Conservation (phyloP, 2,797 vertebrate species). For the Myotis planiceps region DNA sequence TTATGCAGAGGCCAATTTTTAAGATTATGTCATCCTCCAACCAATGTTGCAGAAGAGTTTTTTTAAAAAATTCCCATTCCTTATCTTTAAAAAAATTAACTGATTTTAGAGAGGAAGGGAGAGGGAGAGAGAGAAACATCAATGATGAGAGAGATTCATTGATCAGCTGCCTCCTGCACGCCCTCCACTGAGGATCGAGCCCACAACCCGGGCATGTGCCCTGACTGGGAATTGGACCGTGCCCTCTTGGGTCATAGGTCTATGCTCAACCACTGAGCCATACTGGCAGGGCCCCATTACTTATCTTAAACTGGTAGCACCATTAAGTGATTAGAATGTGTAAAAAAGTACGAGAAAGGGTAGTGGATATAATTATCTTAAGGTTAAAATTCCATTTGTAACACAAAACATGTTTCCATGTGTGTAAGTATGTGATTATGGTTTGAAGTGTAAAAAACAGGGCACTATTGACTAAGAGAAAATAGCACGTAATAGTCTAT, state of each 20-base stretch:
- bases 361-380: neutral
- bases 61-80: neutral
- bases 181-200: too few species aligned
- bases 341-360: conserved; percentile 32
- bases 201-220: too few species aligned
- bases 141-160: too few species aligned
- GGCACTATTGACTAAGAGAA: neutral
- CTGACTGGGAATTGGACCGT: too few species aligned
- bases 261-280: too few species aligned
- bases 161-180: too few species aligned
- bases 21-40: neutral
- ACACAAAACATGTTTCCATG: neutral
- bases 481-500: neutral
- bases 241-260: too few species aligned
- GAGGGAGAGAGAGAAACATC: too few species aligned
- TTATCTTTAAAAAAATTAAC: too few species aligned
- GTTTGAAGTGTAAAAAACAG: neutral
- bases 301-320: conserved; percentile 17
- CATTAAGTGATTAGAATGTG: neutral
- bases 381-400: neutral
- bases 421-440: neutral
- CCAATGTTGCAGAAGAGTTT: neutral
- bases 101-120: too few species aligned
- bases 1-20: conserved; percentile 72
- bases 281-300: neutral